phyloP scores from a whole-genome alignment of 1,140 invertebrate genomes.

The Leptinotarsa defecta region DNA sequence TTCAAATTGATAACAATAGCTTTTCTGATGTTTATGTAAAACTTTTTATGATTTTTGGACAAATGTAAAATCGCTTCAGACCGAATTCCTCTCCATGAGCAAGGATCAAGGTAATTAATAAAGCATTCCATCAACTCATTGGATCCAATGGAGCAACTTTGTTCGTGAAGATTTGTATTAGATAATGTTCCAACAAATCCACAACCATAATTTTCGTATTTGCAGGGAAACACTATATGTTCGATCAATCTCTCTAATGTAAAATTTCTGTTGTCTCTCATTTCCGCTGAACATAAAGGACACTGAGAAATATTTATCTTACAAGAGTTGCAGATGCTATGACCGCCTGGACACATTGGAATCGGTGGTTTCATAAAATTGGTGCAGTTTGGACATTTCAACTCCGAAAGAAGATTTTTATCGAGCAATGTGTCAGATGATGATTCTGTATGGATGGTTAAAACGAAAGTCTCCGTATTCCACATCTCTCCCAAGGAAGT shows the following conservation, averaged over 20 bases:
- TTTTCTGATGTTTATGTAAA: background rate
- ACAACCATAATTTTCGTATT: slow-evolving; percentile 27
- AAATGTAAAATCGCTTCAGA: slow-evolving; percentile 8
- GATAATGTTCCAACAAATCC: slow-evolving; percentile 20
- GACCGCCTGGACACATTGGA: slow-evolving; percentile 58
- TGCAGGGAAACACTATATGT: slow-evolving; percentile 32
- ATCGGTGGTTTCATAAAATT: slow-evolving; percentile 63
- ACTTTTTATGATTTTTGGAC: background rate
- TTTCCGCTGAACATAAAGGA: slow-evolving; percentile 59
- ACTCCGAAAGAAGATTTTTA: slow-evolving; percentile 55
- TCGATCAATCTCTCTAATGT: slow-evolving; percentile 53
- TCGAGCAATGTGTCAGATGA: slow-evolving; percentile 9
- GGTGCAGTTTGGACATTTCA: slow-evolving; percentile 64
- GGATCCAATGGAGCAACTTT: slow-evolving; percentile 27
- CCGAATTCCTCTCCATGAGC: slow-evolving; percentile 26
- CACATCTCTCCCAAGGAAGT: background rate
- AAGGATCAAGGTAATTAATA: slow-evolving; percentile 26
- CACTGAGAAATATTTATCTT: slow-evolving; percentile 57
- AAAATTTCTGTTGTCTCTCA: slow-evolving; percentile 58
- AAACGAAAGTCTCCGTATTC: background rate
- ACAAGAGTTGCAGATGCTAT: slow-evolving; percentile 59
- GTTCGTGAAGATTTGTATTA: slow-evolving; percentile 30
- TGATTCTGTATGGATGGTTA: background rate
- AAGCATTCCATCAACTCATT: slow-evolving; percentile 8
- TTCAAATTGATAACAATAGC: background rate